Evolutionary conservation across 2,888 invertebrate genomes (phyloP).

Genomic region (Argyresthia albistria): DNA sequence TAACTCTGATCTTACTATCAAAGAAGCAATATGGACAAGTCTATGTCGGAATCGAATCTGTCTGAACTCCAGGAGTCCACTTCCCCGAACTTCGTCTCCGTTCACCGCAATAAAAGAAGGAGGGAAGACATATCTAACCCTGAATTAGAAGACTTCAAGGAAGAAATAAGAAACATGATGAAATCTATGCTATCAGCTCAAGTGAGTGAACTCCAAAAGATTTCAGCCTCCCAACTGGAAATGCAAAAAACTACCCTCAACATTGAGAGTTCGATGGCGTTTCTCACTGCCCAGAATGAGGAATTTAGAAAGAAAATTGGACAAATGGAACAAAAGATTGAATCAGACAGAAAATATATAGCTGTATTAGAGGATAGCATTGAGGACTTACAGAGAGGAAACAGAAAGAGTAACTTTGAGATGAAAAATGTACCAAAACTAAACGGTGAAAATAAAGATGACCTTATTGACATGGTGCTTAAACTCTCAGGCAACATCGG

Average conservation of each 20-base stretch:
- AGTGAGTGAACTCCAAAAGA: not conserved
- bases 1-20: no score
- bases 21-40: no score
- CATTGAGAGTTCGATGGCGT: slow-evolving; percentile 8
- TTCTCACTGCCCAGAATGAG: slow-evolving; percentile 9
- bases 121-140: not conserved
- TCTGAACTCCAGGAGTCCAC: no score
- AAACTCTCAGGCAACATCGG: no score
- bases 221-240: not conserved
- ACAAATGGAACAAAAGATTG: slow-evolving; percentile 1
- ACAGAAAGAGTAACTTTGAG: slow-evolving; percentile 10
- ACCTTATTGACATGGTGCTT: slow-evolving; percentile 12
- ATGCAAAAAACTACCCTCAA: slow-evolving; percentile 4
- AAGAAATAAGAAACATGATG: not conserved
- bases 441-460: slow-evolving; percentile 9
- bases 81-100: no score
- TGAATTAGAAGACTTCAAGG: not conserved
- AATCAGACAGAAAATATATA: slow-evolving; percentile 10
- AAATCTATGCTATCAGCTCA: not conserved
- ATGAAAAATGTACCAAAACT: slow-evolving; percentile 14
- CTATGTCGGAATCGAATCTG: no score
- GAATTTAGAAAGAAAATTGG: slow-evolving; percentile 8
- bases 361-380: slow-evolving; percentile 9
- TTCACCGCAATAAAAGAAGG: no score
- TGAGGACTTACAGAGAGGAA: slow-evolving; percentile 10